These are phyloP conservation scores for Periparus ater DNA, from an alignment of 2,797 vertebrate species.

Conservation along the genomic window DNA sequence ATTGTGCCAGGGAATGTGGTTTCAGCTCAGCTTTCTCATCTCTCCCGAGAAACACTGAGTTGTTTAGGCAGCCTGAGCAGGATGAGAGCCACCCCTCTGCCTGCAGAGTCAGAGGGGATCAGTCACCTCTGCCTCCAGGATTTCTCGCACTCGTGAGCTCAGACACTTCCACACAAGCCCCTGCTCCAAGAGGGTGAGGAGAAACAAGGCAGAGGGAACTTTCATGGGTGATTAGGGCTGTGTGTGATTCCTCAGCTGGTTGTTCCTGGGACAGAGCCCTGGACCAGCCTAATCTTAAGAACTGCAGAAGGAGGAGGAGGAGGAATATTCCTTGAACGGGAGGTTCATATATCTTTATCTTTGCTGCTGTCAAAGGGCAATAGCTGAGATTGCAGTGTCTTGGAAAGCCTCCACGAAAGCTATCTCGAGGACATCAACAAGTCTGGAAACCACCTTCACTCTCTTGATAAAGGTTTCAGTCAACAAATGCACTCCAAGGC, in stretches of 20 bases:
- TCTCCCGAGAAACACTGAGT: not conserved
- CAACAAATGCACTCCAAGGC: not conserved
- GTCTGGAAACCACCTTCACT: slow-evolving; percentile 53
- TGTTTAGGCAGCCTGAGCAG: not conserved
- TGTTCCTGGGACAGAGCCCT: not conserved
- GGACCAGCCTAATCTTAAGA: not conserved
- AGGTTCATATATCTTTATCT: slow-evolving; percentile 29
- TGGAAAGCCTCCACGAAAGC: not conserved
- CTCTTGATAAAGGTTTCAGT: slow-evolving; percentile 47
- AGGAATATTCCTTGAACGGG: not conserved
- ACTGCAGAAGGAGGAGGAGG: not conserved
- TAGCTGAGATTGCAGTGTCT: slow-evolving; percentile 11
- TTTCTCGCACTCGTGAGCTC: accelerated
- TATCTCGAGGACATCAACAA: not conserved
- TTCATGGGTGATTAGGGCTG: not conserved
- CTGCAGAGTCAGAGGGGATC: not conserved
- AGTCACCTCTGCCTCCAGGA: not conserved
- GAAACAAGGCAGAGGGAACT: not conserved
- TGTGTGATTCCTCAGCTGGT: not conserved
- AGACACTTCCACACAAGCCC: not conserved
- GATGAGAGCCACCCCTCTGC: not conserved
- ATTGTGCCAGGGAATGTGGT: not conserved
- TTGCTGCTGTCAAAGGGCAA: slow-evolving; percentile 61
- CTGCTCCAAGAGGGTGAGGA: not conserved
- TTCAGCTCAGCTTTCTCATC: not conserved